These are phyloP conservation scores for Stenoptilia bipunctidactyla DNA, from an alignment of 2,888 invertebrate genomes.

Conservation along the genomic window DNA sequence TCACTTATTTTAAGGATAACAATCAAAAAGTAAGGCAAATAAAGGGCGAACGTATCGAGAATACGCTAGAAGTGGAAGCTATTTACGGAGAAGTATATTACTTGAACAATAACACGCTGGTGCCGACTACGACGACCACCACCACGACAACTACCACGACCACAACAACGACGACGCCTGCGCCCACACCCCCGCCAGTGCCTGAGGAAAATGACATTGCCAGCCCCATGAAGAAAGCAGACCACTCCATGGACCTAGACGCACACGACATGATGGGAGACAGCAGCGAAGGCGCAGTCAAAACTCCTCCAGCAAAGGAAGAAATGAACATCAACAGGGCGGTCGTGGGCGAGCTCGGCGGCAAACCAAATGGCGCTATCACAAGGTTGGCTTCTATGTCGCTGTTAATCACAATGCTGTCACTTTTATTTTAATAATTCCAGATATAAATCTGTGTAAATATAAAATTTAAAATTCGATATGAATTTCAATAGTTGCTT, in stretches of 20 bases:
- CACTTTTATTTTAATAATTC: constrained; percentile 32
- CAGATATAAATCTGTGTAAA: constrained; percentile 36
- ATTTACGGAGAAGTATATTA: constrained; percentile 84
- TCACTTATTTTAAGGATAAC: constrained; percentile 77
- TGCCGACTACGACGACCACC: constrained; percentile 79
- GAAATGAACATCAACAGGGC: constrained; percentile 40
- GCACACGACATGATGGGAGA: constrained; percentile 35
- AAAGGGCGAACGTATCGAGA: constrained; percentile 75
- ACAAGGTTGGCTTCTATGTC: constrained; percentile 27
- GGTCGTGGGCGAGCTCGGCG: constrained; percentile 47
- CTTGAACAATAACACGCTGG: constrained; percentile 79
- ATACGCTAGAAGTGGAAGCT: constrained; percentile 77
- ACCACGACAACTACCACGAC: constrained; percentile 74
- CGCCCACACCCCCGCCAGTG: constrained; percentile 63
- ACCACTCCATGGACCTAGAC: constrained; percentile 15
- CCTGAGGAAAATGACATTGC: constrained; percentile 54
- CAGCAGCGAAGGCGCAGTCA: constrained; percentile 36
- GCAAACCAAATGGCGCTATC: constrained; percentile 30
- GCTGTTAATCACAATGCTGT: constrained; percentile 37
- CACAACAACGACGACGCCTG: constrained; percentile 65
- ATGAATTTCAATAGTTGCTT: constrained; percentile 39
- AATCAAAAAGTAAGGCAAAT: constrained; percentile 70
- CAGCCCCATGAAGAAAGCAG: constrained; percentile 34
- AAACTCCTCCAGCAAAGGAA: constrained; percentile 37
- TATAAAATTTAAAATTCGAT: constrained; percentile 39